These are phyloP conservation scores for Anisognathus igniventris DNA, from an alignment of 2,797 vertebrate genomes.

Conservation along the genomic window DNA sequence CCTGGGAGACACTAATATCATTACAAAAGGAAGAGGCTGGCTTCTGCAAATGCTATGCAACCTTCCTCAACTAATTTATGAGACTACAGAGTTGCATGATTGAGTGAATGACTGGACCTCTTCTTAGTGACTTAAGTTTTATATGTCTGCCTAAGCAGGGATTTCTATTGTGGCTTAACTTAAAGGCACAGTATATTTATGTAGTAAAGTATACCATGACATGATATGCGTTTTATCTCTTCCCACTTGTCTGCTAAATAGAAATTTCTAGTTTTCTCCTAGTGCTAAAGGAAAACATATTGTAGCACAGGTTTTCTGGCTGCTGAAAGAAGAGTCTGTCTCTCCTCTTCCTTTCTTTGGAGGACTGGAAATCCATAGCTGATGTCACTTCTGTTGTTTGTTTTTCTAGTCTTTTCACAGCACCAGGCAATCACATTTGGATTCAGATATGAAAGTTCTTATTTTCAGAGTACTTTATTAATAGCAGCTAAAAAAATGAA, in stretches of 20 bases:
- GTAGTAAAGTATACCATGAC: neutral
- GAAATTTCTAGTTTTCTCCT: neutral
- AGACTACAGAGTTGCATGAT: neutral
- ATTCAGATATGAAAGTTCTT: neutral
- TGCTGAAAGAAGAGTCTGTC: neutral
- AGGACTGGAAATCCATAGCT: neutral
- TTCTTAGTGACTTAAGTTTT: neutral
- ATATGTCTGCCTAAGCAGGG: neutral
- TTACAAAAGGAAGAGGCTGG: neutral
- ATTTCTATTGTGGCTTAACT: neutral
- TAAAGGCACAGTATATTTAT: neutral
- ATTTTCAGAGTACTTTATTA: neutral
- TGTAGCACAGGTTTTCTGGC: neutral
- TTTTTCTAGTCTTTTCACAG: neutral
- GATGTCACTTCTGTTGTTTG: neutral
- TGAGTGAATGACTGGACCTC: neutral
- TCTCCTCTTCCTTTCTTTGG: neutral
- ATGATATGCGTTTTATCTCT: neutral
- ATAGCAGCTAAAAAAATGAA: neutral
- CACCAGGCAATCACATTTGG: neutral
- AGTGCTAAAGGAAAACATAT: neutral
- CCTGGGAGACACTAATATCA: neutral
- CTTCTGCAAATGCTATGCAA: neutral
- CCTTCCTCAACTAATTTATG: neutral
- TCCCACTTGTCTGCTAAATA: neutral